phyloP scores from a whole-genome alignment of 2,797 vertebrate species.

The Dallia pectoralis region DNA sequence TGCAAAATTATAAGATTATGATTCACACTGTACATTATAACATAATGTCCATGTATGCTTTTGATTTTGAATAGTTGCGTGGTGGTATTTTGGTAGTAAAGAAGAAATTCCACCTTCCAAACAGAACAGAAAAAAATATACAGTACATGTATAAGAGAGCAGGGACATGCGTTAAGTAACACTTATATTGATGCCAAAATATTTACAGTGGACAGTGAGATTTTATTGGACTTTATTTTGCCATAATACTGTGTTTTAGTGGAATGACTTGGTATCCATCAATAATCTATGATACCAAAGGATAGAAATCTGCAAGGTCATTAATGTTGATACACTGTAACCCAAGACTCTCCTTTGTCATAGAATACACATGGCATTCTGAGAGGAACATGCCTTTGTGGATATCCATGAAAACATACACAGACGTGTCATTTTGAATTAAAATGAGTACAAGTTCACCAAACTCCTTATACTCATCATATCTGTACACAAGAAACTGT shows the following conservation, averaged over 20 bases:
- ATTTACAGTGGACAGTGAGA: no score
- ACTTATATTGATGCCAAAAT: no score
- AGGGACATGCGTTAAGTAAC: no score
- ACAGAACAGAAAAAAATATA: no score
- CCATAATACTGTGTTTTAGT: slow-evolving; percentile 24
- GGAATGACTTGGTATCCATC: slow-evolving; percentile 17
- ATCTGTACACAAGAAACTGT: slow-evolving; percentile 39
- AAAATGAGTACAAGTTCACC: slow-evolving; percentile 45
- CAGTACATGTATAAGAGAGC: no score
- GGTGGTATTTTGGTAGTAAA: no score
- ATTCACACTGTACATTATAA: no score
- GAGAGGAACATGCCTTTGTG: slow-evolving; percentile 33
- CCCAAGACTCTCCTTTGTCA: slow-evolving; percentile 30
- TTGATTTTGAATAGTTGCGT: no score
- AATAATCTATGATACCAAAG: slow-evolving; percentile 24
- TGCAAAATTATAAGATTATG: no score
- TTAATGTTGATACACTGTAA: slow-evolving; percentile 19
- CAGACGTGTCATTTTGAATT: slow-evolving; percentile 40
- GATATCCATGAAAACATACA: slow-evolving; percentile 45
- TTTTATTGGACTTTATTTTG: no score
- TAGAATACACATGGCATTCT: slow-evolving; percentile 28
- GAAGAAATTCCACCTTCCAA: no score
- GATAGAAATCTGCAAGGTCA: slow-evolving; percentile 20
- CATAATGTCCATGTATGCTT: no score
- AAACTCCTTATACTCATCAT: slow-evolving; percentile 43